Conservation (phyloP, 2,113 vertebrate species). For the Lethenteron camtschaticum region DNA sequence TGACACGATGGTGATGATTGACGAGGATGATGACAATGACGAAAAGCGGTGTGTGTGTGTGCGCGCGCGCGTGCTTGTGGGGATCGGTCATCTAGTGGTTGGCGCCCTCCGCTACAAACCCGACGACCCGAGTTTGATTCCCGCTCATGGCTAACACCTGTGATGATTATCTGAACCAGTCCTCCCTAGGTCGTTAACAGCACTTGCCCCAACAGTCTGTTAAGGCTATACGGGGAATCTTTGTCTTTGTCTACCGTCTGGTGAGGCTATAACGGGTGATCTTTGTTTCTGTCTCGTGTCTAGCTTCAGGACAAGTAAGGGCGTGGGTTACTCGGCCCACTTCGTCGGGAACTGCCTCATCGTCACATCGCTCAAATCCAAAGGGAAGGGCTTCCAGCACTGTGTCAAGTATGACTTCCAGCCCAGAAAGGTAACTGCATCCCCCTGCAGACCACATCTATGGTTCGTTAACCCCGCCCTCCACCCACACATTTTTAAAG, state of each 20-base stretch:
- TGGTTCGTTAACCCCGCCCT: no score
- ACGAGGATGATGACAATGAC: not conserved
- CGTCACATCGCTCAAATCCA: conserved; percentile 85
- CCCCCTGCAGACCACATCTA: no score
- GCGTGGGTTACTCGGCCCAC: conserved; percentile 89
- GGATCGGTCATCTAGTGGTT: not conserved
- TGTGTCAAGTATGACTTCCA: conserved; percentile 96
- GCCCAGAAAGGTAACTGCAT: conserved; percentile 54
- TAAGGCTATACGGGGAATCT: not conserved
- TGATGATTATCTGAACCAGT: no score
- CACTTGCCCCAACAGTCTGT: no score
- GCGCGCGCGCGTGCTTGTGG: not conserved
- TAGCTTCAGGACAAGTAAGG: conserved; percentile 94
- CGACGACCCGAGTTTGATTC: no score
- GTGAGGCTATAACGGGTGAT: not conserved
- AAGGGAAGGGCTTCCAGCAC: conserved; percentile 96
- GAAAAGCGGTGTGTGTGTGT: not conserved
- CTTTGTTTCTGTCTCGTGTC: conserved; percentile 14
- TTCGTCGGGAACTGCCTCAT: conserved; percentile 93
- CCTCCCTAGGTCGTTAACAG: no score
- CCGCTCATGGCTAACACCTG: no score
- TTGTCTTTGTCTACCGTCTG: not conserved
- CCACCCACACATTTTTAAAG: no score
- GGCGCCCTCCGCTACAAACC: no score
- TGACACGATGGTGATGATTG: no score